These are phyloP conservation scores for Xanthia icteritia DNA, from an alignment of 2,888 invertebrate species.

Conservation along the genomic window DNA sequence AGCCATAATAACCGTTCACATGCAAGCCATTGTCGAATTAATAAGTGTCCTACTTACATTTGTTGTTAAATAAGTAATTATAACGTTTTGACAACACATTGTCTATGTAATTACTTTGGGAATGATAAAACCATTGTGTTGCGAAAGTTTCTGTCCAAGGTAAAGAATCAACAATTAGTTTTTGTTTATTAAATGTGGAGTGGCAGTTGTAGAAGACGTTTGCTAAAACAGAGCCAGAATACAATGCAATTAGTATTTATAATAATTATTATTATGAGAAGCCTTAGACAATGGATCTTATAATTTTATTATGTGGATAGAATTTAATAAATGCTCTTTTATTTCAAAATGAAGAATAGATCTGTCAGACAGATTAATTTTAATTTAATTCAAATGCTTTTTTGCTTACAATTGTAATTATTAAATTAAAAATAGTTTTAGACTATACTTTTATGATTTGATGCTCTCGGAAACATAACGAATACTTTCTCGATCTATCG, in stretches of 20 bases:
- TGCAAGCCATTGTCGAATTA: slow-evolving; percentile 64
- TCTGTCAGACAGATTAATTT: slow-evolving; percentile 13
- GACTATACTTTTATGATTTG: not conserved
- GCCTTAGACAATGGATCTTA: slow-evolving; percentile 47
- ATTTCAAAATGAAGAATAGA: slow-evolving; percentile 17
- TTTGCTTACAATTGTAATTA: not conserved
- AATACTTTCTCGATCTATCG: not conserved
- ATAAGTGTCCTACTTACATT: slow-evolving; percentile 67
- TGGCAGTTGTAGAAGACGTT: slow-evolving; percentile 49
- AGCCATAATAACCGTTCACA: slow-evolving; percentile 64
- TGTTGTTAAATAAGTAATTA: slow-evolving; percentile 70
- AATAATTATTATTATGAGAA: slow-evolving; percentile 45
- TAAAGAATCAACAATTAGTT: slow-evolving; percentile 62
- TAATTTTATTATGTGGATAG: slow-evolving; percentile 41
- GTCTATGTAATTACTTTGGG: slow-evolving; percentile 65
- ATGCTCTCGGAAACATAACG: not conserved
- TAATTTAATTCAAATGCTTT: not conserved
- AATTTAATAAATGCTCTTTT: slow-evolving; percentile 28
- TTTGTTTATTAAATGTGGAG: slow-evolving; percentile 57
- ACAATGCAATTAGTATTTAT: slow-evolving; percentile 46
- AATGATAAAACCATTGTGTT: slow-evolving; percentile 64
- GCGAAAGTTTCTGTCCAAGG: slow-evolving; percentile 67
- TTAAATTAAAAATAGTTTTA: not conserved
- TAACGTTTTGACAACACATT: slow-evolving; percentile 70
- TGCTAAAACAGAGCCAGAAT: slow-evolving; percentile 37